These are phyloP conservation scores for Cantharis rufa DNA, from an alignment of 2,888 invertebrate species.

Conservation along the genomic window DNA sequence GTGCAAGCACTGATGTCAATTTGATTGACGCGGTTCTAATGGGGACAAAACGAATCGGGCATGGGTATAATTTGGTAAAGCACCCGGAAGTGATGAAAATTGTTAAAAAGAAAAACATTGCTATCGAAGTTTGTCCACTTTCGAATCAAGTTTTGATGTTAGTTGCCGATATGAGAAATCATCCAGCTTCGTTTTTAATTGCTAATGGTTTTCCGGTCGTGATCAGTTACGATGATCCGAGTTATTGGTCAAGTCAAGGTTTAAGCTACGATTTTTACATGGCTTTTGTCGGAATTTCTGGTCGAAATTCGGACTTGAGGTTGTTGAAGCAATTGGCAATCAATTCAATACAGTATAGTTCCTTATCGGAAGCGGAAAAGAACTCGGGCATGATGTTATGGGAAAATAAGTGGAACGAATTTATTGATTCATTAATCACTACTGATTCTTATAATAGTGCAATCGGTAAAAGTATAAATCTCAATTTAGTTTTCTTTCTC, in stretches of 20 bases:
- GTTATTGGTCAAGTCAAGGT: conserved; percentile 71
- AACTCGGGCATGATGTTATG: conserved; percentile 58
- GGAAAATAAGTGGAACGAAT: conserved; percentile 60
- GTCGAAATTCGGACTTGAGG: conserved; percentile 67
- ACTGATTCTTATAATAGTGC: background rate
- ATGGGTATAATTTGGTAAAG: conserved; percentile 73
- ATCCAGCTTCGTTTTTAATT: conserved; percentile 69
- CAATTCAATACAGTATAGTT: conserved; percentile 74
- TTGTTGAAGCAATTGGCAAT: conserved; percentile 73
- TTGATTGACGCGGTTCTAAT: conserved; percentile 75
- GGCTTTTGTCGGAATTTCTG: conserved; percentile 75
- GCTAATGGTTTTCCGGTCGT: conserved; percentile 72
- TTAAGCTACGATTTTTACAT: conserved; percentile 79
- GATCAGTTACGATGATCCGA: conserved; percentile 77
- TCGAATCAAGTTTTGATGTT: conserved; percentile 74
- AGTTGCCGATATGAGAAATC: conserved; percentile 74
- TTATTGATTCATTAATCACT: conserved; percentile 32
- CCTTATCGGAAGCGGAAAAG: conserved; percentile 59
- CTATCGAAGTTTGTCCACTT: conserved; percentile 76
- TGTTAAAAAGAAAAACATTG: conserved; percentile 66
- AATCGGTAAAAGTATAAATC: background rate
- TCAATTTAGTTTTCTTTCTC: background rate
- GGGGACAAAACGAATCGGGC: conserved; percentile 75
- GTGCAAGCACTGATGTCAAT: conserved; percentile 69
- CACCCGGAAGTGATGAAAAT: conserved; percentile 68